phyloP scores from a whole-genome alignment of 2,888 invertebrate genomes.

The Metacarcinus magister region DNA sequence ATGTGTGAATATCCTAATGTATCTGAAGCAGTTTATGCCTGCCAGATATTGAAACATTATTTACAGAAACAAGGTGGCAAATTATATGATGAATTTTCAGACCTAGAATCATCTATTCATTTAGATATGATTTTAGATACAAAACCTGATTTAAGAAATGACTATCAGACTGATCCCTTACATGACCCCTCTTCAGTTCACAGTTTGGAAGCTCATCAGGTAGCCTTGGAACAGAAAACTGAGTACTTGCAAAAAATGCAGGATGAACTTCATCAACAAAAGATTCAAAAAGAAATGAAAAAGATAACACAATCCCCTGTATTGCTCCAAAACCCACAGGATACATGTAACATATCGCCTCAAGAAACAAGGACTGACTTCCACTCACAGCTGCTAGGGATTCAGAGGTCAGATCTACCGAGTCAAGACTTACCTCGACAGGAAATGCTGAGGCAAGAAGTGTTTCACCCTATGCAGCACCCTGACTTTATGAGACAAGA shows the following conservation, averaged over 20 bases:
- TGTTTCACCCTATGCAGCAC: slow-evolving; percentile 62
- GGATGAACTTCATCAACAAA: slow-evolving; percentile 68
- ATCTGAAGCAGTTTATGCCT: slow-evolving; percentile 76
- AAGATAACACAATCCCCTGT: slow-evolving; percentile 61
- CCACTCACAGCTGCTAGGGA: slow-evolving; percentile 58
- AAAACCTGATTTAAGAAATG: slow-evolving; percentile 70
- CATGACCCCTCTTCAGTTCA: slow-evolving; percentile 76
- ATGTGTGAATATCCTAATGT: slow-evolving; percentile 56
- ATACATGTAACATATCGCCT: slow-evolving; percentile 29
- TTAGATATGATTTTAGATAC: slow-evolving; percentile 69
- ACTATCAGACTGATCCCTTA: slow-evolving; percentile 69
- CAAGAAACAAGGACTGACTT: slow-evolving; percentile 52
- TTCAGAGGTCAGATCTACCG: slow-evolving; percentile 56
- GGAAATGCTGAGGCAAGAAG: slow-evolving; percentile 58
- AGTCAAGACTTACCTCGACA: slow-evolving; percentile 63
- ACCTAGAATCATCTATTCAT: slow-evolving; percentile 76
- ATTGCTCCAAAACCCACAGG: slow-evolving; percentile 53
- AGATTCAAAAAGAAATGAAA: slow-evolving; percentile 70
- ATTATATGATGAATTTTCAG: slow-evolving; percentile 75
- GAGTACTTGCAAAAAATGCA: slow-evolving; percentile 70
- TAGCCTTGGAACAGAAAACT: slow-evolving; percentile 62
- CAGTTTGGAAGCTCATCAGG: slow-evolving; percentile 69
- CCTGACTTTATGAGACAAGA: slow-evolving; percentile 54
- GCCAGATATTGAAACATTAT: slow-evolving; percentile 73
- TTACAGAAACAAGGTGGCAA: slow-evolving; percentile 72